Percentiles rank a stretch among this genome's conserved stretches.
phyloP scores from a whole-genome alignment of 2,888 invertebrate species.

The Drosophila paranaensis region DNA sequence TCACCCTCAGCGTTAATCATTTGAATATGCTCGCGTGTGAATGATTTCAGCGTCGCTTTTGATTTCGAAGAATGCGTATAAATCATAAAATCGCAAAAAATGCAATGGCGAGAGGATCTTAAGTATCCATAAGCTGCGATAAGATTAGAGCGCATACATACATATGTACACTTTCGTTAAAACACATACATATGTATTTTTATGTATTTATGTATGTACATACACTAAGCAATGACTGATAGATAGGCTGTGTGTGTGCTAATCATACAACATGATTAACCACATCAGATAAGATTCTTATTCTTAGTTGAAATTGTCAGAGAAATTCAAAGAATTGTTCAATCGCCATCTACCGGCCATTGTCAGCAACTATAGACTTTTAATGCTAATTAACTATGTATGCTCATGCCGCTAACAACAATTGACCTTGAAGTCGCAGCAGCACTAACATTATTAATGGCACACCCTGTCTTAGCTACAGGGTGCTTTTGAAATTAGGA shows the following conservation, averaged over 20 bases:
- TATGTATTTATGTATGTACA: background rate
- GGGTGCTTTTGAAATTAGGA: constrained; percentile 30
- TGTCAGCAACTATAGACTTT: constrained; percentile 1
- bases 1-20: constrained; percentile 12
- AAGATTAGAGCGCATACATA: constrained; percentile 18
- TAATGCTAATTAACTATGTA: constrained; percentile 55
- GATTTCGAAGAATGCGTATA: constrained; percentile 60
- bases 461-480: constrained; percentile 38
- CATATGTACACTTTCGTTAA: background rate
- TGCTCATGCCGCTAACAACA: constrained; percentile 38
- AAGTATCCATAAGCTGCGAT: constrained; percentile 33
- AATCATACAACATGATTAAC: constrained; percentile 46
- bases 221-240: background rate
- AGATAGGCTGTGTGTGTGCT: constrained; percentile 5
- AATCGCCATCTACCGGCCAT: constrained; percentile 42
- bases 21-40: constrained; percentile 18
- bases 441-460: constrained; percentile 21
- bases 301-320: constrained; percentile 9
- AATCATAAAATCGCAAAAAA: constrained; percentile 60
- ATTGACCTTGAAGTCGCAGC: constrained; percentile 60
- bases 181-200: background rate
- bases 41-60: constrained; percentile 41
- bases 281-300: constrained; percentile 25
- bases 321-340: constrained; percentile 12
- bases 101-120: constrained; percentile 36